Evolutionary conservation across 2,888 invertebrate genomes (phyloP), one percentile per base, ranked within the genome.

Genomic region (Eristalis intricaria): DNA sequence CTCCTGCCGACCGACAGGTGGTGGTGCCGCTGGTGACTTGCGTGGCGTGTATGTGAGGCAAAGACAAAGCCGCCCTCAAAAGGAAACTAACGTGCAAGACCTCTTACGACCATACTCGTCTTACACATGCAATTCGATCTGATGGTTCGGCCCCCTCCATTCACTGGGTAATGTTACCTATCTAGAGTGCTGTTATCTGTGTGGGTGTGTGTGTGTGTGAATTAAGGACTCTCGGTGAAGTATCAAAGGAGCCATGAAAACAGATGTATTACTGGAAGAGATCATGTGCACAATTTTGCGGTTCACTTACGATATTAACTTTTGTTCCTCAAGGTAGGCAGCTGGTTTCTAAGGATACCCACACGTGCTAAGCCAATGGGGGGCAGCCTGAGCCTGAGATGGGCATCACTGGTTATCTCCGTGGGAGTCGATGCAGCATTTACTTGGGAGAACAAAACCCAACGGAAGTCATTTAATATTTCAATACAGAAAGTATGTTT

Each of bases 241-340:
- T 76, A 68, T 77, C 76, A 50, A 69, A 69, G 63, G 61, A 61
- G 50, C 43, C 63, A 64, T 56, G 19, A 64, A 64, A 40, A 58
- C 56, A 69, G 19, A 26, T 70, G 63, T 78, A 64, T 70, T 64
- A 38, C 19, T 26, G 8, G 26, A 1, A 40, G 40, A 58, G 11
- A 56, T 81, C 73, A 68, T 78, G 69, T 74, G 74, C 23, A 50
- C 74, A 73, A 43, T 81, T 74, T 80, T 68, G 73, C 29, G 61
- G 66, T 80, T 73, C 68, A 68, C 66, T 80, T 73, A 61, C 5
- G 66, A 68, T 61, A 68, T 74, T 64, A 79, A 79, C 64, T 38
- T 79, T 71, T 61, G 50, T 19, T 7, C 50, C 19, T 50, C 50
- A 50, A 8, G 19, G 19, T 19, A 19, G 19, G 50, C 19, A 19